phyloP scores from a whole-genome alignment of 2,888 invertebrate species.

The Morpho helenor region DNA sequence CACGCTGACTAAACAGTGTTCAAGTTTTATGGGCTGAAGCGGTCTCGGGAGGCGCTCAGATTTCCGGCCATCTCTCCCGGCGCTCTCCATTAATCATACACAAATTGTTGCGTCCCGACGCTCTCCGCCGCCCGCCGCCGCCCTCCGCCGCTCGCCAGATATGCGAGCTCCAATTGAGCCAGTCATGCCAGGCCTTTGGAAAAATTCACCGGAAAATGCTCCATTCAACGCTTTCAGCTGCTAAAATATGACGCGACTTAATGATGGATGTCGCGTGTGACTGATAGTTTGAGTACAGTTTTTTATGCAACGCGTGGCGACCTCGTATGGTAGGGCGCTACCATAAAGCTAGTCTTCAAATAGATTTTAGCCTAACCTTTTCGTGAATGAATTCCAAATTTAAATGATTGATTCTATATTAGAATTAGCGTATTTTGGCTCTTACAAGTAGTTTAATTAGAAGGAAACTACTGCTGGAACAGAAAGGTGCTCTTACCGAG shows the following conservation, averaged over 20 bases:
- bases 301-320: background rate
- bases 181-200: constrained; percentile 52
- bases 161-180: constrained; percentile 58
- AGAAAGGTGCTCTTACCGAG: too few species aligned
- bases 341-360: too few species aligned
- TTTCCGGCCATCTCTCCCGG: constrained; percentile 36
- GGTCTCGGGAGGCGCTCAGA: constrained; percentile 45
- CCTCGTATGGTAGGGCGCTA: too few species aligned
- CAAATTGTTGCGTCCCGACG: constrained; percentile 44
- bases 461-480: too few species aligned
- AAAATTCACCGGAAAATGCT: constrained; percentile 41
- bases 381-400: too few species aligned
- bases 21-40: constrained; percentile 45
- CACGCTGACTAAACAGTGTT: constrained; percentile 23
- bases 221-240: constrained; percentile 30
- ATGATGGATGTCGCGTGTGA: constrained; percentile 27
- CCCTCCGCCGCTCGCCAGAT: constrained; percentile 32
- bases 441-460: too few species aligned
- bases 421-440: too few species aligned
- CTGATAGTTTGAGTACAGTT: constrained; percentile 20
- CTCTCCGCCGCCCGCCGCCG: constrained; percentile 8
- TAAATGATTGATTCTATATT: too few species aligned
- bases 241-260: constrained; percentile 31
- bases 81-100: constrained; percentile 54
- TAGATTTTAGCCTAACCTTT: too few species aligned